Conservation (phyloP, 2,888 invertebrate genomes). For the Cylloceria caligata region DNA sequence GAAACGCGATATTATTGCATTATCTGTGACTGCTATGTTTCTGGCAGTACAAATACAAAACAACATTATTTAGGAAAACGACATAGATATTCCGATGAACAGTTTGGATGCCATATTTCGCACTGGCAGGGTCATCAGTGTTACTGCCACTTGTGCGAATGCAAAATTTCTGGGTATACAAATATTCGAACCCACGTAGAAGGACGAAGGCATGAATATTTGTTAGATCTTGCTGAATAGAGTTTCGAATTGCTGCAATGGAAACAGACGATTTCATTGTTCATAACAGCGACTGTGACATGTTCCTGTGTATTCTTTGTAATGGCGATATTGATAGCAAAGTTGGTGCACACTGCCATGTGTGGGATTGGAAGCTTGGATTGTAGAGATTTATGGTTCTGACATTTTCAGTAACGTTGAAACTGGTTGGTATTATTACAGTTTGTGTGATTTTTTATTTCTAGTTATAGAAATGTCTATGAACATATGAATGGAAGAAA, state of each 20-base stretch:
- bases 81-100: not conserved
- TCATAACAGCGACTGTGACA: not conserved
- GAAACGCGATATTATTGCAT: not conserved
- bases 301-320: not conserved
- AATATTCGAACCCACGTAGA: not conserved
- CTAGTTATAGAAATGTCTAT: not conserved
- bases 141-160: slow-evolving; percentile 16
- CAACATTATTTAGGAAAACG: not conserved
- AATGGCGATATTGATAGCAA: not conserved
- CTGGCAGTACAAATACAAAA: not conserved
- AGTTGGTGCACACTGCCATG: not conserved
- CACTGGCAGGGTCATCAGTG: not conserved
- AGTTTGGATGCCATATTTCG: not conserved
- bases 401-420: not conserved
- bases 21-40: not conserved
- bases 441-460: not conserved
- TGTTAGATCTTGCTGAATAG: not conserved
- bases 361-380: not conserved
- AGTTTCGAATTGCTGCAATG: not conserved
- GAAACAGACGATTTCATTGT: not conserved
- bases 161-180: not conserved
- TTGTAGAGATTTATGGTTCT: not conserved
- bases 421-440: not conserved
- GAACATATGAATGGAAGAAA: not conserved
- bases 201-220: not conserved